Evolutionary conservation across 1,140 invertebrate species (phyloP), one percentile per base, ranked within the genome.

Genomic region (Drosophila ambigua): DNA sequence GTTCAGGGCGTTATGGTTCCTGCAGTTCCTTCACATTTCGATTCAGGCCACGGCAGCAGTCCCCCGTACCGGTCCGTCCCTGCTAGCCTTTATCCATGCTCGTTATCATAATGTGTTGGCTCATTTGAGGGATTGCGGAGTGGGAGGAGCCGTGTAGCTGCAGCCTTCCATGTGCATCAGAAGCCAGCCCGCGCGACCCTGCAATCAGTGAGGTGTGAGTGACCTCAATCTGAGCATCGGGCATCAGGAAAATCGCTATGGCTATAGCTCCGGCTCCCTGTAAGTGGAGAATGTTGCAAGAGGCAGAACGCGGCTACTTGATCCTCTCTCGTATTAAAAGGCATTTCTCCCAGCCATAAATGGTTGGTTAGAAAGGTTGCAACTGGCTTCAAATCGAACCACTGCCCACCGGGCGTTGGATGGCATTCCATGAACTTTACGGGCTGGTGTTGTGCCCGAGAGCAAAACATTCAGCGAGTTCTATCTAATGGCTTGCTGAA

Each of bases 21-120:
- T 39, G 2, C 31, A 9, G 50, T 52, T 61, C 57, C 52, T 58
- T 63, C 50, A 57, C 66, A 69, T 55, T 69, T 68, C 64, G 64
- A 71, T 69, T 52, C 67, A 58, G 67, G 67, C 52, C 71, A 43
- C 15, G 2, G 20, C 20, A 20, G 20, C 20, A 68, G 79, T 35
- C 53, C 20, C 46, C 44, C 45, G 41, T 65, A 43, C 23, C 13
- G 15, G 26, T 41, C 53, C 28, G 3, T 5, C 31, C 13, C 49
- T 28, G 31, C n/a, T 4, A 39, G 20, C 60, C 58, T 69, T 84
- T 75, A 76, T 74, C 62, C 83, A 87, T 71, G 82, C 82, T 88
- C 82, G 83, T 85, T 85, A 85, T 82, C 83, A 88, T 85, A 85
- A 85, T 88, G 83, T 88, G 82, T 82, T 74, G 76, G 16, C 48